These are phyloP conservation scores for Epinotia bilunana DNA, from an alignment of 2,888 invertebrate species.

Conservation along the genomic window DNA sequence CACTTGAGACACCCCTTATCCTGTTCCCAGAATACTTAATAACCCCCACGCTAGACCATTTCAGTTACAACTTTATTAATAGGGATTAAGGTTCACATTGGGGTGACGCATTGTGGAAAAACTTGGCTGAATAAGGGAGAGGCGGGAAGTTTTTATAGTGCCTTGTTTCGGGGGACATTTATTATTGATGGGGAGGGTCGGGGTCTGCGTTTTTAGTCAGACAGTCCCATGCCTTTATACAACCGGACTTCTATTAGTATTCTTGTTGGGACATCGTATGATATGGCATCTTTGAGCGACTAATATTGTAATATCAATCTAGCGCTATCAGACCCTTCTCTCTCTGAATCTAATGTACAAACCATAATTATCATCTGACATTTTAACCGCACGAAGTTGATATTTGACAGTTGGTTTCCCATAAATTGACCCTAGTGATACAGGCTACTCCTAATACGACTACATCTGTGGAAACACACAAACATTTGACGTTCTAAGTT, in stretches of 20 bases:
- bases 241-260: background rate
- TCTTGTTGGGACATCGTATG: background rate
- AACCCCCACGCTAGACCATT: background rate
- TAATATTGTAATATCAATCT: too few species aligned
- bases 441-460: background rate
- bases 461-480: too few species aligned
- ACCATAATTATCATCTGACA: background rate
- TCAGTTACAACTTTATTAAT: background rate
- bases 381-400: background rate
- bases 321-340: background rate
- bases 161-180: slow-evolving; percentile 23
- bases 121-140: slow-evolving; percentile 9
- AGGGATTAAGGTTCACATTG: slow-evolving; percentile 11
- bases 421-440: background rate
- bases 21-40: slow-evolving; percentile 12
- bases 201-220: background rate
- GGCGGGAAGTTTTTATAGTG: slow-evolving; percentile 9
- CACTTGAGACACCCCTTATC: slow-evolving; percentile 32
- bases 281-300: too few species aligned
- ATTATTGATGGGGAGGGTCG: slow-evolving; percentile 20
- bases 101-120: background rate
- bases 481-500: too few species aligned
- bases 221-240: background rate
- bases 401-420: background rate
- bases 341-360: background rate